Base-by-base conservation (phyloP, 2,888 invertebrate genomes). In the Scrobipalpa costella region DNA sequence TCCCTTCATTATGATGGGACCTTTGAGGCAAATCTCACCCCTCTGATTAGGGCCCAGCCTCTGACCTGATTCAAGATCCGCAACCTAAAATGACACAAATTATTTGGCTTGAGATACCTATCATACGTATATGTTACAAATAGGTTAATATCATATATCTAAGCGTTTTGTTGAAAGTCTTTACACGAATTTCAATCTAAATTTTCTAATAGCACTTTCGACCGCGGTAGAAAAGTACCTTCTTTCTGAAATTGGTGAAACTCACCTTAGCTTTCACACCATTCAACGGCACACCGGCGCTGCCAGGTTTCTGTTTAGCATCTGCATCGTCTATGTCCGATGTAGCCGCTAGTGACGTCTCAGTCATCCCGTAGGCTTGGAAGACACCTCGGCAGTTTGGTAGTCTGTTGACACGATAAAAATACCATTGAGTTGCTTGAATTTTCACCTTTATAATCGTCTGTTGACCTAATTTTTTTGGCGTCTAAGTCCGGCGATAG, bases 321-420 rank as follows among this genome's bases (percentile, higher is more conserved):
- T 64, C 69, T 0, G 74, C 77, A 0, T 77, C 72, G 5, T 76
- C 71, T 0, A 65, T 55, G 65, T 87, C 86, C 34, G 69, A 71
- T 0, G 85, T 85, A 0, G 85, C 86, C 0, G 78, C 68, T 33
- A 86, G 67, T 0, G 84, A 78, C 1, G 87, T 85, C 67, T 88
- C 88, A 0, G 87, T 88, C 87, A 88, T 86, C 5, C 88, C 88
- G 63, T 87, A 88, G 0, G 75, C 86, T 79, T 88, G 88, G 65
- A 78, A 83, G 62, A 88, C 78, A 7, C 84, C 84, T 19, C 68
- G 68, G 66, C 87, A 85, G 59, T 79, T 82, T 2, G 82, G 85
- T 72, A 88, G 70, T n/a, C 86, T 86, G 67, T 7, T 69, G 71
- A 27, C n/a, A n/a, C n/a, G n/a, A n/a, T n/a, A n/a, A n/a, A n/a